phyloP scores from a whole-genome alignment of 2,797 vertebrate species.

The Picus viridis region DNA sequence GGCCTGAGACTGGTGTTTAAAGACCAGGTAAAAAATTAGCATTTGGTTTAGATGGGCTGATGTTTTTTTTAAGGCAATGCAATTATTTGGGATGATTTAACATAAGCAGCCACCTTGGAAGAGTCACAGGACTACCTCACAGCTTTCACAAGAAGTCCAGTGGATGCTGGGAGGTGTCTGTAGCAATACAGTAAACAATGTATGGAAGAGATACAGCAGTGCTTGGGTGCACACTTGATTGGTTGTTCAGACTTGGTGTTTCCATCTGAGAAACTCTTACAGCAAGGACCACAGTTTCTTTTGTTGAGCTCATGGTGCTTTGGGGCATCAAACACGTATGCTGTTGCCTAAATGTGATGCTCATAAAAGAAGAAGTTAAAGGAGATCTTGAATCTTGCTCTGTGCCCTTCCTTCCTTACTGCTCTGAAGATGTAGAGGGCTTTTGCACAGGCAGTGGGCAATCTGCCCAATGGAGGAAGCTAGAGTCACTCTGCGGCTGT shows the following conservation, averaged over 20 bases:
- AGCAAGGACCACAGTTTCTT: neutral
- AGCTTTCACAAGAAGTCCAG: accelerated
- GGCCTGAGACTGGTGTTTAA: neutral
- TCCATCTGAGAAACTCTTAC: neutral
- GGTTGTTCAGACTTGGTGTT: neutral
- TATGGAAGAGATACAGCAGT: neutral
- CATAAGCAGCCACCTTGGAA: neutral
- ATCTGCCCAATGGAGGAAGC: neutral
- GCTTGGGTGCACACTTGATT: neutral
- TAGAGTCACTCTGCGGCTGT: neutral
- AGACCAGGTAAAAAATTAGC: neutral
- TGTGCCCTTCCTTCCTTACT: neutral
- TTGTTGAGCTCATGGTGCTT: neutral
- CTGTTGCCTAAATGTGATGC: neutral
- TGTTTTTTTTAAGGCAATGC: neutral
- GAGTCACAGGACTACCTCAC: neutral
- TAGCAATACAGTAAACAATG: neutral
- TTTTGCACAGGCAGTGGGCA: neutral
- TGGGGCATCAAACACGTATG: neutral
- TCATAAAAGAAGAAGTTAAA: neutral
- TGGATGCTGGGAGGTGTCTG: neutral
- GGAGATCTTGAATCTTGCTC: neutral
- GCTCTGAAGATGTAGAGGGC: neutral
- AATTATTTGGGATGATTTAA: neutral
- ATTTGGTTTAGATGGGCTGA: neutral